Evolutionary conservation across 2,113 vertebrate genomes (phyloP).

Genomic region (Oxyura jamaicensis): DNA sequence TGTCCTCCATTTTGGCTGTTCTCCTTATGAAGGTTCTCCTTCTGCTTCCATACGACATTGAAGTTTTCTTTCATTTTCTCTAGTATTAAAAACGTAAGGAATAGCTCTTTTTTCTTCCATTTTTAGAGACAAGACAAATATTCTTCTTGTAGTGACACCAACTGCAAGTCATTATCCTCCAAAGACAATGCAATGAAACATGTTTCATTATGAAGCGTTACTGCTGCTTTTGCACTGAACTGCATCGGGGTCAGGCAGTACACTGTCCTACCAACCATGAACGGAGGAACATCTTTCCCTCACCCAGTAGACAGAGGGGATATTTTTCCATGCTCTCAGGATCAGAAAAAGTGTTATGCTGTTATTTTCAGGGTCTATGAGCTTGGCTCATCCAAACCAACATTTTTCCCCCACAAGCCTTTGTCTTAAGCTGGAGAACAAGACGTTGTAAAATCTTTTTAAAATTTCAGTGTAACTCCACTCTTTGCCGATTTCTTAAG

Average conservation of each 20-base stretch:
- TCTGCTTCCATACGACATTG: background rate
- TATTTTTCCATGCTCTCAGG: background rate
- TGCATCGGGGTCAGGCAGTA: background rate
- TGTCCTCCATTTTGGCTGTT: background rate
- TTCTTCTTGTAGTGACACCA: background rate
- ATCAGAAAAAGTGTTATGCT: background rate
- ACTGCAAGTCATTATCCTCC: background rate
- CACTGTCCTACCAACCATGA: rapidly evolving
- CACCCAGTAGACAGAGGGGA: background rate
- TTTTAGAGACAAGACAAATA: background rate
- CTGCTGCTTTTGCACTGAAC: background rate
- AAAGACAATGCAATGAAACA: background rate
- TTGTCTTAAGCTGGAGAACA: background rate
- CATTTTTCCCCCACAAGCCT: background rate
- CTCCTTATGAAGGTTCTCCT: background rate
- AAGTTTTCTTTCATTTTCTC: background rate
- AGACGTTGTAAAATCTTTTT: background rate
- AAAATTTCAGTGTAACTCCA: background rate
- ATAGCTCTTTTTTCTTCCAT: background rate
- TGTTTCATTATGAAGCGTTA: background rate
- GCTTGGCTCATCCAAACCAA: background rate
- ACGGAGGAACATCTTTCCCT: background rate
- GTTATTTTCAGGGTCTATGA: background rate
- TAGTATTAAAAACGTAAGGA: background rate
- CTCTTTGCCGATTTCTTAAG: background rate